Base-by-base conservation (phyloP, 2,113 vertebrate genomes). In the Hydrochoerus hydrochaeris region DNA sequence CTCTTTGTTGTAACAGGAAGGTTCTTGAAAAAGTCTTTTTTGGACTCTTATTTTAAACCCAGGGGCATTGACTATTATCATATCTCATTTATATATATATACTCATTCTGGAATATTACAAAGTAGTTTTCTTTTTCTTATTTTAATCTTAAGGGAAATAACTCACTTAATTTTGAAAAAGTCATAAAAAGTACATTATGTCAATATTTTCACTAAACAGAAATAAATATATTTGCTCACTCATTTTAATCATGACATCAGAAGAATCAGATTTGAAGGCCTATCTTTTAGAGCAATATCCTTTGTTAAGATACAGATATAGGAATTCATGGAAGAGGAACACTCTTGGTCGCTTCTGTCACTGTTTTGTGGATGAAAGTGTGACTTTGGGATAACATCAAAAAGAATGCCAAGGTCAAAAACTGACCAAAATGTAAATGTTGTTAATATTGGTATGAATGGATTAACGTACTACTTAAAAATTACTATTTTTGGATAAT, bases 401-500 rank as follows among this genome's bases (percentile, higher is more conserved):
- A 41, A 81, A 71, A 81, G 26, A 63, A 12, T 58, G 4, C 11
- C 16, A 28, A 88, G 6, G 6, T 57, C 5, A 67, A 60, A 80
- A 81, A 1, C 8, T 41, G 4, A 13, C 17, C 28, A 78, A 91
- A 63, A 11, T n/a, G 63, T 46, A n/a, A 30, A n/a, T 62, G 54
- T 63, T 87, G 3, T 19, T 58, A 26, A 75, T 20, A n/a, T 32
- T 60, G 28, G 54, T 87, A 26, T 24, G 35, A 83, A 83, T 6
- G 57, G 82, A 63, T 58, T 57, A 41, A n/a, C 8, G 16, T 69
- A 30, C 26, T 63, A 88, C 35, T 57, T 63, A 38, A 57, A 84
- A 60, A 96, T 88, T 91, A 38, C 88, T 44, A 26, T 88, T 96
- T 82, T 60, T 97, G 94, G 88, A 97, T 75, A 90, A 97, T 97